phyloP scores from a whole-genome alignment of 2,888 invertebrate genomes.

The Drosophila monieri region DNA sequence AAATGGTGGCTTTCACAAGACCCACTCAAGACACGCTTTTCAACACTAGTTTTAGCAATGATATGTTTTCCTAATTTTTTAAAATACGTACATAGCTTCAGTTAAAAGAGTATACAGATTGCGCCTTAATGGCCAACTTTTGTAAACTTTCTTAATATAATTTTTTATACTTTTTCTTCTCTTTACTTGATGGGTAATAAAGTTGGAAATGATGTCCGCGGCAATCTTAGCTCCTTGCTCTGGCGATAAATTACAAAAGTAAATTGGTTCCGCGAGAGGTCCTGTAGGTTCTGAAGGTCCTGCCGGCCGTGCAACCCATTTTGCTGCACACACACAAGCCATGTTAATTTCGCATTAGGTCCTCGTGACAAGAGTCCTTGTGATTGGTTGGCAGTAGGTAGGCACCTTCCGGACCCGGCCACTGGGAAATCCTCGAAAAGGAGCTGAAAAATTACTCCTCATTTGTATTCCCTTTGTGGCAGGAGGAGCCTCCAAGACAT shows the following conservation, averaged over 20 bases:
- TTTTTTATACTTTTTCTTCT: neutral
- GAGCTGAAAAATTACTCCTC: constrained; percentile 55
- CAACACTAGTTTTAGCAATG: too few species aligned
- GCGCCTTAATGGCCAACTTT: neutral
- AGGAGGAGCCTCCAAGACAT: constrained; percentile 38
- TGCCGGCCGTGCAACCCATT: constrained; percentile 8
- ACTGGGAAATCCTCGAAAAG: neutral
- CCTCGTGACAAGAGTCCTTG: constrained; percentile 4
- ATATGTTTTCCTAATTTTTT: too few species aligned
- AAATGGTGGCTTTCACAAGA: too few species aligned
- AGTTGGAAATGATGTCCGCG: constrained; percentile 11
- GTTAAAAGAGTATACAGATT: neutral
- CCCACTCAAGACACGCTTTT: too few species aligned
- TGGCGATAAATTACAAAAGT: constrained; percentile 51
- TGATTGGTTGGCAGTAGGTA: too few species aligned
- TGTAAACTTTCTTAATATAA: neutral
- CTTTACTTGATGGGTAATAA: neutral
- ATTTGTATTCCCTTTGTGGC: constrained; percentile 66
- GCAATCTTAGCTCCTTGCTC: neutral
- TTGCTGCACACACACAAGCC: constrained; percentile 13
- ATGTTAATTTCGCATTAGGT: constrained; percentile 17
- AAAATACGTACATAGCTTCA: too few species aligned
- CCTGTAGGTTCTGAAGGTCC: neutral
- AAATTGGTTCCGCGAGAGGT: constrained; percentile 42
- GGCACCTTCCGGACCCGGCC: neutral